Evolutionary conservation across 2,113 vertebrate species (phyloP), one percentile per base, ranked within the genome.

Genomic region (Mellivora capensis): DNA sequence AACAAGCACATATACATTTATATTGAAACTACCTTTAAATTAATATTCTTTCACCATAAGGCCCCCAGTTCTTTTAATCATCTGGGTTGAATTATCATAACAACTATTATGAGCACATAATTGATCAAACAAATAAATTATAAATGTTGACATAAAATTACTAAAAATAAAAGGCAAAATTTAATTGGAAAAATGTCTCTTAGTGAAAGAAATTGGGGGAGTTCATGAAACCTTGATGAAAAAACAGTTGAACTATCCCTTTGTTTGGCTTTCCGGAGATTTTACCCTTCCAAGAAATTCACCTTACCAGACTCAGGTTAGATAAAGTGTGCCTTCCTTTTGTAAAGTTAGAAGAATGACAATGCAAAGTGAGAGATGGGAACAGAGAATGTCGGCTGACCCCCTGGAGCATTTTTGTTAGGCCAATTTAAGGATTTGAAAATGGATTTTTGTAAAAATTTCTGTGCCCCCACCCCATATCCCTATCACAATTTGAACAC

Each of bases 101-200:
- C 61, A 79, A 42, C 90, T 87, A 69, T 49, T 67, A n/a, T 49
- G 76, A 80, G 37, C 31, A 96, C 31, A 57, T 57, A 76, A 25
- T 25, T 67, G 14, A 76, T 42, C 29, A 71, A 79, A 77, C 71
- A 87, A 93, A 47, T n/a, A 77, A 64, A 44, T 87, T 39, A 57
- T 4, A 82, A 77, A 39, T 23, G 47, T 82, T 67, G 57, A 83
- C 47, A 74, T 72, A 88, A 92, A 87, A 77, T 76, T 34, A 20
- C 62, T 81, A 29, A 71, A 96, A 96, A 29, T 82, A 88, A 92
- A 92, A 42, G 57, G 15, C 59, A 91, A 91, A 89, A 23, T 94
- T 47, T 57, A 86, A 69, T 44, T 90, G 25, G n/a, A 93, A 82
- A 76, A 10, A 3, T 62, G 77, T 54, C 31, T 81, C 31, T 62